Evolutionary conservation across 2,113 vertebrate species (phyloP), one percentile per base, ranked within the genome.

Genomic region (Thunnus thynnus): DNA sequence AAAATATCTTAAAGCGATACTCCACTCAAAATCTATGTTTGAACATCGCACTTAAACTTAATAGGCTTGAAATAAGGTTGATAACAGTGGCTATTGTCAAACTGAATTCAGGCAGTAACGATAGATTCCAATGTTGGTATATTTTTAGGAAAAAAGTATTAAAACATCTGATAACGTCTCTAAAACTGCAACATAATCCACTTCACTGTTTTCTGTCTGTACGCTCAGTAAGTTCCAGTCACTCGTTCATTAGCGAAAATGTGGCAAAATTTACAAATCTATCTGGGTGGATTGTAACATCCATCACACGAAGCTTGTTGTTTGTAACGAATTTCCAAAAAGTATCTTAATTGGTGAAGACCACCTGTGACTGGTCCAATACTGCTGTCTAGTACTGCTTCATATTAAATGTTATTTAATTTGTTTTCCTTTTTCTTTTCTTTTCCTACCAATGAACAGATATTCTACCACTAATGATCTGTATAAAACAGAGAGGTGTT

Each of bases 1-100:
- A 69, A 20, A 76, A 81, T 56, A 63, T 66, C 20, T 72, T 68
- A 71, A 78, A 88, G 76, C 18, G 25, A 72, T 71, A 74, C 36
- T 27, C n/a, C 22, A 55, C 17, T 18, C 0, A 3, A 63, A 58
- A 48, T 22, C 18, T 41, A n/a, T 63, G 51, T 22, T 70, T 67
- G 6, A 48, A 72, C 7, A 51, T 32, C 41, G 51, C 44, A 41
- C 22, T 57, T 8, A 22, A 13, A 14, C 22, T 70, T 20, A 36
- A 13, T 4, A 11, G 54, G 44, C 5, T 52, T 58, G 3, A 44
- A 52, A 48, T 50, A 4, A 4, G 22, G 3, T 30, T 71, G 61
- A 46, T 25, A 78, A 30, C 9, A 4, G 12, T 36, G 9, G 5
- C 18, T 54, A 11, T 50, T 25, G 17, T 41, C 13, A 68, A 46